These are phyloP conservation scores for Asarcornis scutulata DNA, from an alignment of 2,113 vertebrate genomes.

Conservation along the genomic window DNA sequence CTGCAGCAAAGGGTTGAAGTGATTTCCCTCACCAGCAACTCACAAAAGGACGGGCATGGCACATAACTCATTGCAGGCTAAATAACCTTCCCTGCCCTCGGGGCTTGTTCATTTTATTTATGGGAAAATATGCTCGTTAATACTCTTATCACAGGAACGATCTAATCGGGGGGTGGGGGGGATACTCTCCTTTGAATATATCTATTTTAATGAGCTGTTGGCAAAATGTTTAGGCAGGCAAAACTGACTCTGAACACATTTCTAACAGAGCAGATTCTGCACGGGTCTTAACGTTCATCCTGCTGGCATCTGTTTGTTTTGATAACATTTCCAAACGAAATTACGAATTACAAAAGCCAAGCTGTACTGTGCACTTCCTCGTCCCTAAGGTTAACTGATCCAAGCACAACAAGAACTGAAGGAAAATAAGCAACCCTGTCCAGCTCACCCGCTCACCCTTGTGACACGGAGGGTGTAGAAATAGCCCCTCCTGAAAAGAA, in stretches of 20 bases:
- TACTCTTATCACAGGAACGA: conserved; percentile 44
- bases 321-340: conserved; percentile 32
- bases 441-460: background rate
- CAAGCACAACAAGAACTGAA: background rate
- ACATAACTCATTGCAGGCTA: background rate
- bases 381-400: background rate
- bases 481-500: background rate
- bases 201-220: conserved; percentile 31
- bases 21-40: background rate
- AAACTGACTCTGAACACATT: background rate
- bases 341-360: background rate
- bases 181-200: background rate
- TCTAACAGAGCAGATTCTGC: conserved; percentile 19
- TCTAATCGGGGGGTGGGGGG: background rate
- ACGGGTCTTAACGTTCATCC: conserved; percentile 21
- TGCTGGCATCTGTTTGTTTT: conserved; percentile 47
- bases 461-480: background rate
- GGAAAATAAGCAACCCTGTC: background rate
- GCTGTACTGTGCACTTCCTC: background rate
- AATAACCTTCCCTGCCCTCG: conserved; percentile 49
- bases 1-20: background rate
- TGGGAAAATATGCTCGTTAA: conserved; percentile 52
- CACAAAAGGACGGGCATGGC: background rate
- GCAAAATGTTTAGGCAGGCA: conserved; percentile 53
- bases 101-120: conserved; percentile 43